These are phyloP conservation scores for Halisarca cf. caerulea DNA, from an alignment of 37 sponge, comb jelly and placozoan genomes.

Conservation along the genomic window DNA sequence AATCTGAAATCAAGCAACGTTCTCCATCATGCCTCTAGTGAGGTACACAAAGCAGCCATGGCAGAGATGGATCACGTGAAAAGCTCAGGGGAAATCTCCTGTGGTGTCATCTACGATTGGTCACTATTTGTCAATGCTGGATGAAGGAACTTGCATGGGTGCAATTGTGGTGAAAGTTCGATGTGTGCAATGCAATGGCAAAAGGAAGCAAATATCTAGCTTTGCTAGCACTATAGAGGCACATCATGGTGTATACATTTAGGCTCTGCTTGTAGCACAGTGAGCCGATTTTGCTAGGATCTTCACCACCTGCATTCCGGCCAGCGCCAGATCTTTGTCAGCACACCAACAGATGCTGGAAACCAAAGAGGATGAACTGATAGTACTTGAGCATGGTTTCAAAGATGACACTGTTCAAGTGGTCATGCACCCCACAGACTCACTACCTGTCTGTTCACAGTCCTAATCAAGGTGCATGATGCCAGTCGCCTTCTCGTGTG, in stretches of 20 bases:
- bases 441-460: constrained; percentile 9
- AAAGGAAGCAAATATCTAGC: constrained; percentile 10
- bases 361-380: constrained; percentile 30
- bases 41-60: constrained; percentile 36
- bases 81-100: constrained; percentile 22
- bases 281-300: constrained; percentile 16
- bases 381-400: background rate
- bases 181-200: constrained; percentile 21
- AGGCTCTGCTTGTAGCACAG: constrained; percentile 17
- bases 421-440: constrained; percentile 11
- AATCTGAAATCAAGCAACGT: constrained; percentile 44
- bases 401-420: constrained; percentile 5
- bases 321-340: background rate
- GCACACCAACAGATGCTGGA: constrained; percentile 29
- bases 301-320: constrained; percentile 24
- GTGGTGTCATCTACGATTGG: constrained; percentile 15
- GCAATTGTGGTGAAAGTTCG: constrained; percentile 11
- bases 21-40: constrained; percentile 23
- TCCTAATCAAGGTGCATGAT: constrained; percentile 8
- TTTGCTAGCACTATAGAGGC: constrained; percentile 2
- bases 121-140: constrained; percentile 16
- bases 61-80: background rate
- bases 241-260: background rate
- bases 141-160: constrained; percentile 18
- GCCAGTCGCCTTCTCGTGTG: constrained; percentile 18